phyloP scores from a whole-genome alignment of 2,888 invertebrate genomes.

The Euspilapteryx auroguttella region DNA sequence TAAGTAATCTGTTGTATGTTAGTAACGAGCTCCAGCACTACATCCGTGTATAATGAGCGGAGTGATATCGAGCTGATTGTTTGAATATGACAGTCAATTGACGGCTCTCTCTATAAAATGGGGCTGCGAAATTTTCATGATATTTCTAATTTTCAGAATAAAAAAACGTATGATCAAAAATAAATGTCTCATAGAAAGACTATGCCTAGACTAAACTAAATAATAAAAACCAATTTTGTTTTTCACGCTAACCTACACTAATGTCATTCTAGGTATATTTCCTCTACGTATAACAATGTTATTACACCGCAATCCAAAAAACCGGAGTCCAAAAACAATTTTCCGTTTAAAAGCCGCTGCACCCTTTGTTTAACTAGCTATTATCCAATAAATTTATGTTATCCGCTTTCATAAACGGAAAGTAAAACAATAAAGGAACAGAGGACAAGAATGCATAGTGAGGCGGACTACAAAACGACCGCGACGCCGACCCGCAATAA shows the following conservation, averaged over 20 bases:
- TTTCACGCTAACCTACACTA: too few relatives aligned
- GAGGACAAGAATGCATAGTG: conserved; percentile 49
- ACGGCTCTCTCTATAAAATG: conserved; percentile 24
- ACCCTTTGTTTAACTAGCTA: conserved; percentile 1
- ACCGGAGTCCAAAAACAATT: too few relatives aligned
- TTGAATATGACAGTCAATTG: conserved; percentile 49
- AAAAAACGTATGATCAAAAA: not conserved
- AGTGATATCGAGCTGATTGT: conserved; percentile 38
- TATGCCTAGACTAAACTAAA: too few relatives aligned
- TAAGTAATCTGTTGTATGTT: too few relatives aligned
- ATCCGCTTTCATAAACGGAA: conserved; percentile 43
- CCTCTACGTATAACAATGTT: too few relatives aligned
- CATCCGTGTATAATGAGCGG: too few relatives aligned
- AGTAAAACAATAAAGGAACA: conserved; percentile 53
- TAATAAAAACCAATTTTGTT: too few relatives aligned
- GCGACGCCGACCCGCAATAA: conserved; percentile 47
- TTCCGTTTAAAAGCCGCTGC: not conserved
- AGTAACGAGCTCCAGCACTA: too few relatives aligned
- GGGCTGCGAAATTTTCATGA: too few relatives aligned
- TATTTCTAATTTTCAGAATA: too few relatives aligned
- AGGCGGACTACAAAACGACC: conserved; percentile 27
- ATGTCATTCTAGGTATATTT: too few relatives aligned
- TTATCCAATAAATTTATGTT: conserved; percentile 8
- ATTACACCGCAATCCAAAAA: too few relatives aligned
- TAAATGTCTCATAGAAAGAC: not conserved